Evolutionary conservation across 2,797 vertebrate species (phyloP), one percentile per base, ranked within the genome.

Genomic region (Gymnoscopelus microlampas): DNA sequence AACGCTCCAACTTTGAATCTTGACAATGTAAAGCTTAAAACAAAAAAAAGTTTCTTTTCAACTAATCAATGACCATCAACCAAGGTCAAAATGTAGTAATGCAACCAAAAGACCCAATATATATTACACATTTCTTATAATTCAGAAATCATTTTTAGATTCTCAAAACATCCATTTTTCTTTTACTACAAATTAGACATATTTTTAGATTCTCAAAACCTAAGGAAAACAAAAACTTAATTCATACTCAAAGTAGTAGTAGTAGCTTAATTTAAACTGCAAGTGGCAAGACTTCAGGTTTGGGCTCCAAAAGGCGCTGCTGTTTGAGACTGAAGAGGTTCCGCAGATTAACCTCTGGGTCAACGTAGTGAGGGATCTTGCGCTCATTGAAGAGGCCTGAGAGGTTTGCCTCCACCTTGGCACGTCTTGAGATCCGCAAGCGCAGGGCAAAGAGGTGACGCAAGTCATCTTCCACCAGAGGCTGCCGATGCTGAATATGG

Each of bases 381-480:
- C 94, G 91, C 56, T 95, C 95, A 7, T 90, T 96, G 82, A 95
- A 96, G 61, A 95, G 92, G 1, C 92, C 85, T 0, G 91, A 76
- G n/a, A 95, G 93, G 85, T 95, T 83, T 0, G 90, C 76, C 81
- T 95, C 95, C 71, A 95, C 74, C 63, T 92, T 94, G 61, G 88
- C 48, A 0, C 86, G 88, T 14, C 87, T 77, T 19, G 88, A 82
- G 64, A 95, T 54, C 0, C 89, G 76, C 92, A 95, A 91, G 60
- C 93, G 92, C 44, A 89, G 26, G 0, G 85, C 61, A 1, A 96
- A 95, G 53, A 96, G 93, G 5, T 62, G 77, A 0, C 51, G 79
- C 63, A 96, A 77, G 73, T 95, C 81, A 0, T 93, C 91, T 70
- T 95, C 95, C 78, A 94, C 87, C 0, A 90, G 58, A 0, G 87